Evolutionary conservation across 1,140 invertebrate species (phyloP), one percentile per base, ranked within the genome.

Genomic region (Lordiphosa clarofinis): DNA sequence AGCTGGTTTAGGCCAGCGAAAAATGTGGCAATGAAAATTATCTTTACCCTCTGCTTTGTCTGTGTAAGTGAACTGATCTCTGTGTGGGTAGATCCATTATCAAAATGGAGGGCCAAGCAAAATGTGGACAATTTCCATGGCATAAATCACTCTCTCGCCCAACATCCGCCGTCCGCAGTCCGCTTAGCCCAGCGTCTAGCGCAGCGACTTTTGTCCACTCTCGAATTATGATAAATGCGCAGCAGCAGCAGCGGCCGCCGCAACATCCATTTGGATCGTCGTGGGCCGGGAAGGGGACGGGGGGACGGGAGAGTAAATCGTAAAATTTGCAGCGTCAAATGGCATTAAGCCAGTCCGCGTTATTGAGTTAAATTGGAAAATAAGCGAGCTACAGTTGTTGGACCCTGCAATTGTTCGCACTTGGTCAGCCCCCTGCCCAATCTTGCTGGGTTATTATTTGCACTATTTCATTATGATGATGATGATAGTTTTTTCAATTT

Each of bases 331-430:
- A 82, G 78, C 73, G 64, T 68, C 78, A 82, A 82, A 82, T 82
- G 78, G 59, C 78, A 82, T 82, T 82, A 82, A 82, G 79, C 70
- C 73, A 62, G 68, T 56, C 58, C 73, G 69, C 69, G 78, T 84
- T 84, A 84, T 84, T 84, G 78, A 84, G 78, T 84, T 84, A 84
- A 84, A 84, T 84, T 84, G 79, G 62, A 84, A 84, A 84, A 84
- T 84, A 84, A 84, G 78, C 78, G 69, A 71, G 69, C 78, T 69
- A 82, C 78, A 84, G 59, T 73, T 76, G 56, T 36, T 56, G 54
- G 39, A 42, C 56, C 58, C 64, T 47, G 55, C 75, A 79, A 79
- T 79, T 81, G 75, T 81, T 79, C 75, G 74, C 74, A 79, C 74
- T 79, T 81, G 73, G 59, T 47, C 42, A 28, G 8, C 46, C 19